Evolutionary conservation across 2,113 vertebrate species (phyloP), one percentile per base, ranked within the genome.

Genomic region (Syngnathoides biaculeatus): DNA sequence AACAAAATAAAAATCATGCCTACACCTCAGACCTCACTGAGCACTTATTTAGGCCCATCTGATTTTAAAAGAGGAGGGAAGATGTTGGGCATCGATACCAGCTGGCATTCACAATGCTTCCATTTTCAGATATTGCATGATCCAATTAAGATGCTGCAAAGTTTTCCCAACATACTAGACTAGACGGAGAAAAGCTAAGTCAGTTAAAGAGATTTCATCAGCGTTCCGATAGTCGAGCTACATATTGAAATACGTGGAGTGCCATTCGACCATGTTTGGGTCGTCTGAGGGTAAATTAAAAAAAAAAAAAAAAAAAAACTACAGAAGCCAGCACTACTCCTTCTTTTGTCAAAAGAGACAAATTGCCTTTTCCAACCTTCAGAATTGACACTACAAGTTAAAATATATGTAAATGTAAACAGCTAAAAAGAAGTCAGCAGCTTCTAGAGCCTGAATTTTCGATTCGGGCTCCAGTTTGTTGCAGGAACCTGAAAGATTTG

Each of bases 51-150:
- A 24, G 35, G 53, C 64, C 17, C 19, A 48, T 67, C 50, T 26
- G n/a, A 42, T 67, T 59, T 55, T 60, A 62, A 62, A 62, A 62
- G 60, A 43, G 40, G 43, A 26, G n/a, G 14, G n/a, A 62, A 50
- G 72, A 71, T 50, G 47, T 39, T 62, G 60, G n/a, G 39, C 60
- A 43, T 62, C 39, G 45, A 67, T 57, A 65, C 30, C 17, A 27
- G 35, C 57, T 45, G 55, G 22, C 45, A 56, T 61, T 69, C 40
- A 64, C 4, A 19, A 19, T 61, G 15, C 22, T 59, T 64, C 39
- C 53, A 27, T 19, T 42, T 30, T n/a, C 13, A 45, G 27, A 43
- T 24, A 43, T 62, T 58, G 42, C 57, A 42, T 19, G 56, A 65
- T 45, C 62, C 50, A 45, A 53, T 72, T 42, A 72, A 45, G 64